A percentile compares a stretch with the other conserved stretches of the same genome.
Evolutionary conservation across 1,140 invertebrate species (phyloP).

Genomic region (Brachionus calyciflorus): DNA sequence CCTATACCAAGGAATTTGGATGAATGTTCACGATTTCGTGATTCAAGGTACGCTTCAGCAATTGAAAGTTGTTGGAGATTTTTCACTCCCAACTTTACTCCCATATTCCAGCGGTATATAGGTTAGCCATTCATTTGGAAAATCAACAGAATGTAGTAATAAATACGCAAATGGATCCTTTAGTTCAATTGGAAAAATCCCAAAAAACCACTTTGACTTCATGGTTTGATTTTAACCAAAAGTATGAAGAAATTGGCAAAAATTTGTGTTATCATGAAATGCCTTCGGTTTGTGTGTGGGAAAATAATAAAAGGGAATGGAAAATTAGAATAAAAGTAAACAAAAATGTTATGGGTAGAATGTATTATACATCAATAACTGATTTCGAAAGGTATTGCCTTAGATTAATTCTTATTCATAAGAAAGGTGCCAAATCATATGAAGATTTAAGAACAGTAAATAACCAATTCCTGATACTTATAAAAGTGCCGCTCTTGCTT

Average conservation of each 20-base stretch:
- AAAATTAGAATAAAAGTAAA: background rate
- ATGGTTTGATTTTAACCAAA: too few relatives aligned
- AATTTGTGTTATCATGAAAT: background rate
- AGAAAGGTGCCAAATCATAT: background rate
- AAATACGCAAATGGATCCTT: background rate
- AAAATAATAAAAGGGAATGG: background rate
- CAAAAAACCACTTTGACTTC: background rate
- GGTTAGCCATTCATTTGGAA: constrained; percentile 41
- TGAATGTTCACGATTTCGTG: constrained; percentile 47
- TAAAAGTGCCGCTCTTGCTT: too few relatives aligned
- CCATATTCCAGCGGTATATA: background rate
- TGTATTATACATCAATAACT: background rate
- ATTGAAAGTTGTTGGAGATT: constrained; percentile 44
- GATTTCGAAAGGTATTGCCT: background rate
- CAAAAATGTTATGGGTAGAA: background rate
- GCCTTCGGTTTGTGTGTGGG: background rate
- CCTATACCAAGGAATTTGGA: too few relatives aligned
- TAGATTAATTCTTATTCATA: background rate
- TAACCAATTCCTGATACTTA: too few relatives aligned
- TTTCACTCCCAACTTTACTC: constrained; percentile 4
- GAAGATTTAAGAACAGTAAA: background rate
- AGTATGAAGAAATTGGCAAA: background rate
- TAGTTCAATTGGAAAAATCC: background rate
- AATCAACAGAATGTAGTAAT: constrained; percentile 38
- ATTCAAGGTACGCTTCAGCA: constrained; percentile 45